These are phyloP conservation scores for Apogon talboti DNA, from an alignment of 2,797 vertebrate species.

Conservation along the genomic window DNA sequence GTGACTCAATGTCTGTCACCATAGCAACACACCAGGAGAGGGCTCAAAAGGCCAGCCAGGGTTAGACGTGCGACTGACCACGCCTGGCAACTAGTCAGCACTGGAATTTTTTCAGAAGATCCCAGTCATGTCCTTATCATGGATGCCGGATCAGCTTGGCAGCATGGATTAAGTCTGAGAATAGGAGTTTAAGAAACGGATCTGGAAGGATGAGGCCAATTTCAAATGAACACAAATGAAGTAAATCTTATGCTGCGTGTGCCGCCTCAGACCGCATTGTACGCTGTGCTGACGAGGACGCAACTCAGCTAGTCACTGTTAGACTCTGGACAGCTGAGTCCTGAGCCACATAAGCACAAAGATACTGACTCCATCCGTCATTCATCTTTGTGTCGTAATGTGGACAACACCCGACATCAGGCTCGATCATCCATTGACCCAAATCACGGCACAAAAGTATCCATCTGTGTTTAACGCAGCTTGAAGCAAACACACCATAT, in stretches of 20 bases:
- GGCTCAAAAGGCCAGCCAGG: constrained; percentile 65
- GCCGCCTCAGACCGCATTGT: constrained; percentile 56
- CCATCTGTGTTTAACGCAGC: constrained; percentile 74
- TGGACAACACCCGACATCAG: constrained; percentile 38
- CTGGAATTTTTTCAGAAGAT: constrained; percentile 66
- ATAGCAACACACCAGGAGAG: constrained; percentile 74
- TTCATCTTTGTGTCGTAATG: constrained; percentile 37
- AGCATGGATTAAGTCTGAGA: constrained; percentile 57
- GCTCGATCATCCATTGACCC: constrained; percentile 60
- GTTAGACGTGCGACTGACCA: constrained; percentile 73
- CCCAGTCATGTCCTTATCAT: constrained; percentile 52
- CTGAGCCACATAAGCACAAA: constrained; percentile 53
- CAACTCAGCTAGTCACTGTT: constrained; percentile 53
- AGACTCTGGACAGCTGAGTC: constrained; percentile 56
- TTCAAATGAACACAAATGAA: constrained; percentile 52
- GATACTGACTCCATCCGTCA: constrained; percentile 40
- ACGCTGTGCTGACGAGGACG: constrained; percentile 65
- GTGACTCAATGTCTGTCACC: constrained; percentile 77
- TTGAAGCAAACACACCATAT: constrained; percentile 72
- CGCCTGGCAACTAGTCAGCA: constrained; percentile 73
- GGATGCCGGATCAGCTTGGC: constrained; percentile 49
- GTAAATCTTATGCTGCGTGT: constrained; percentile 49
- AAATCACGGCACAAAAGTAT: constrained; percentile 58
- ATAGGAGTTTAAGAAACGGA: constrained; percentile 49
- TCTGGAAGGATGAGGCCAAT: constrained; percentile 49